Evolutionary conservation across 2,113 vertebrate species (phyloP).

Genomic region (Quiscalus mexicanus): DNA sequence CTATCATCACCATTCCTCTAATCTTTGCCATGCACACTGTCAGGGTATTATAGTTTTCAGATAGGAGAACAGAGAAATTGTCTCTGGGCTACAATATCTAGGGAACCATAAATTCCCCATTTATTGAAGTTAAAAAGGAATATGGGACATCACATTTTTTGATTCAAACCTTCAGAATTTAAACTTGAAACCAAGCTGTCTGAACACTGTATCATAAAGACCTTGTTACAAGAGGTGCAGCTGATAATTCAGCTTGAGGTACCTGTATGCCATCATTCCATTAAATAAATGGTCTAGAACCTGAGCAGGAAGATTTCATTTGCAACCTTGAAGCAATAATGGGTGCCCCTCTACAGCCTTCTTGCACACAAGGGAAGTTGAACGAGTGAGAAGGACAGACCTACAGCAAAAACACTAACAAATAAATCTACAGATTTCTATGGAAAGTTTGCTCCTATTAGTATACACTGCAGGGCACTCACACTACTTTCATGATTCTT

Average conservation of each 20-base stretch:
- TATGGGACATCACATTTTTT: neutral
- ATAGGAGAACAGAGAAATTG: neutral
- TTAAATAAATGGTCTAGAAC: conserved; percentile 26
- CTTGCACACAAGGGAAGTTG: neutral
- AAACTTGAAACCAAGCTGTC: neutral
- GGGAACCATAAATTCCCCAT: neutral
- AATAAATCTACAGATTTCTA: neutral
- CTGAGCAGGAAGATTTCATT: neutral
- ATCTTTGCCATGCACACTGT: neutral
- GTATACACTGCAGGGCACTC: neutral
- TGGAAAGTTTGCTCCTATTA: neutral
- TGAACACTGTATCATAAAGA: neutral
- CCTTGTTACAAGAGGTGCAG: neutral
- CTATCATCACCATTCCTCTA: neutral
- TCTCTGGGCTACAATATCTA: neutral
- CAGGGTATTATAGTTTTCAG: neutral
- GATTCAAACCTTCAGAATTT: conserved; percentile 4
- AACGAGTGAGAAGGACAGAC: neutral
- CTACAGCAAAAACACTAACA: neutral
- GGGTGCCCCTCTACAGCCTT: neutral
- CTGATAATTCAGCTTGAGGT: neutral
- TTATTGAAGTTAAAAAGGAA: neutral
- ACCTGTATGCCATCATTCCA: neutral
- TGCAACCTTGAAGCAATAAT: neutral
- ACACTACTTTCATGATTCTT: neutral